Evolutionary conservation across 2,113 vertebrate species (phyloP).

Genomic region (Myxocyprinus asiaticus): DNA sequence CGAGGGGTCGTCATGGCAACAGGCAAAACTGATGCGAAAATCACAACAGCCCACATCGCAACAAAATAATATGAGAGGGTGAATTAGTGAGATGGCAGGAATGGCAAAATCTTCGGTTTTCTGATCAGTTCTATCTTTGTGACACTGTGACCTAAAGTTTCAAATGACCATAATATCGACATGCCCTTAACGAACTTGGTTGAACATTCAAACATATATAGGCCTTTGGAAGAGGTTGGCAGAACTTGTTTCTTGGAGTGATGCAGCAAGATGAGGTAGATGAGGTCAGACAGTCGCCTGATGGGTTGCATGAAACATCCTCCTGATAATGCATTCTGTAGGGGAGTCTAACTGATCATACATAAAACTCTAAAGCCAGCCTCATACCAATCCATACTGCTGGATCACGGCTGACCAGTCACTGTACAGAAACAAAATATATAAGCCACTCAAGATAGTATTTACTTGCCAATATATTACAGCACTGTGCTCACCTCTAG

Average conservation of each 20-base stretch:
- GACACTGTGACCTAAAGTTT: not conserved
- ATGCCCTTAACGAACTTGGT: no score
- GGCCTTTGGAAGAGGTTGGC: constrained; percentile 2
- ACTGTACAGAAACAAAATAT: constrained; percentile 42
- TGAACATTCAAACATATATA: not conserved
- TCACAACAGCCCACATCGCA: constrained; percentile 16
- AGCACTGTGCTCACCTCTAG: constrained; percentile 40
- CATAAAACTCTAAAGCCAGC: constrained; percentile 28
- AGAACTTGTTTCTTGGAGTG: not conserved
- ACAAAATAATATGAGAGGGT: not conserved
- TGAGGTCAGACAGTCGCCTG: not conserved
- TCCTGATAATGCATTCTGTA: not conserved
- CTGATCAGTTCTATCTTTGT: no score
- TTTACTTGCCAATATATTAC: constrained; percentile 3
- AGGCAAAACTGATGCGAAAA: constrained; percentile 59
- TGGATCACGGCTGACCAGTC: constrained; percentile 23
- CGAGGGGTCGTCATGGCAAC: constrained; percentile 40
- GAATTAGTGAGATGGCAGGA: not conserved
- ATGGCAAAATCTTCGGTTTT: no score
- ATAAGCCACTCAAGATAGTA: constrained; percentile 35
- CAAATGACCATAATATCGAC: no score
- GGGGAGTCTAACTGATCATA: not conserved
- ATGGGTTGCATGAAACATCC: not conserved
- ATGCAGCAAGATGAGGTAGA: constrained; percentile 42
- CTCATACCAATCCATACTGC: not conserved